Evolutionary conservation across 2,113 vertebrate species (phyloP).

Genomic region (Megaleporinus macrocephalus): DNA sequence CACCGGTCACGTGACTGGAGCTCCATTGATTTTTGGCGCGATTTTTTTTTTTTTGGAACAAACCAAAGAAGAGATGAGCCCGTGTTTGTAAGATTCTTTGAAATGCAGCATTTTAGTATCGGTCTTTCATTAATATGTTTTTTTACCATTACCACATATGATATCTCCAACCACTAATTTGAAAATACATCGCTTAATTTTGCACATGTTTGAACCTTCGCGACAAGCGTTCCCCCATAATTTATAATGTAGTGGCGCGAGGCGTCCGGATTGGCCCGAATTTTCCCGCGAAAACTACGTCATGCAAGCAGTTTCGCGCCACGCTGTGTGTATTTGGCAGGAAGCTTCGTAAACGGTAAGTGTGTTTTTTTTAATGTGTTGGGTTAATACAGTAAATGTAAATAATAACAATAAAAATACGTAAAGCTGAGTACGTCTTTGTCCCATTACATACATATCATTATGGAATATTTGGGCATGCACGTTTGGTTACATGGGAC

Average conservation of each 20-base stretch:
- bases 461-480: too few species aligned
- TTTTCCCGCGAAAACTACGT: conserved; percentile 78
- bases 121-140: fast-evolving
- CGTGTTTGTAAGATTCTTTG: background rate
- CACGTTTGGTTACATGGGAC: too few species aligned
- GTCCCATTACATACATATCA: too few species aligned
- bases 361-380: background rate
- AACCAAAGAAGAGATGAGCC: conserved; percentile 33
- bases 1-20: conserved; percentile 8
- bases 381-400: too few species aligned
- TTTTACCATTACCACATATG: too few species aligned
- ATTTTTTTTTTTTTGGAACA: conserved; percentile 31
- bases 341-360: conserved; percentile 61
- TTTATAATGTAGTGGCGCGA: background rate
- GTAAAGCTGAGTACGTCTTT: too few species aligned
- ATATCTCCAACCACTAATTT: background rate
- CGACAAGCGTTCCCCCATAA: background rate
- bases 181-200: background rate
- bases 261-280: conserved; percentile 66
- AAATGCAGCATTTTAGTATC: background rate
- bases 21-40: conserved; percentile 40
- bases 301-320: conserved; percentile 75
- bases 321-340: conserved; percentile 45
- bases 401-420: too few species aligned
- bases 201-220: background rate